Evolutionary conservation across 2,888 invertebrate genomes (phyloP), one percentile per base, ranked within the genome.

Genomic region (Acleris sparsana): DNA sequence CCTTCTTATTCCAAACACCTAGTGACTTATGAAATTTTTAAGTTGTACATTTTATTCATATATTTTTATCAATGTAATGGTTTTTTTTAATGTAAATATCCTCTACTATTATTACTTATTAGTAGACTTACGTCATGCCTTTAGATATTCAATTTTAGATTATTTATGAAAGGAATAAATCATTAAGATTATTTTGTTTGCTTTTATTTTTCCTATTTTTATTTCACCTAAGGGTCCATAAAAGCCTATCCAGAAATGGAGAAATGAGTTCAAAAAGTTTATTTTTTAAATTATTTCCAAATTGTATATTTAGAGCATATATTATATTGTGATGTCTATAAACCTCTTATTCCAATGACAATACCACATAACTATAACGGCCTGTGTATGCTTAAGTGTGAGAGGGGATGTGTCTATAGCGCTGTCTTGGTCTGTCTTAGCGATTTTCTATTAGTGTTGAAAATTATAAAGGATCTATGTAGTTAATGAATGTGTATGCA

Each of bases 161-260:
- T 91, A 92, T 90, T 91, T 91, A 91, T 90, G 83, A 86, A 86
- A 82, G 73, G 73, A 89, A 88, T 89, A 89, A 91, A 89, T 87
- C 84, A 82, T 84, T 84, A 82, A 80, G 79, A 85, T 85, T 84
- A 82, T 80, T 80, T 82, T 77, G 39, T 82, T 83, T 82, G 60
- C 64, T 84, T 80, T 80, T 78, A 79, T 72, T 76, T 70, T 80
- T 72, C 67, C 72, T 71, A 71, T 74, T 76, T 69, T 71, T 67
- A 69, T 70, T 79, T 80, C 66, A 80, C 76, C 78, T 74, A 70
- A 74, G 85, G 85, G 85, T 85, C 85, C 84, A 86, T 69, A 67
- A 63, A 63, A 80, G 82, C 80, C 79, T 83, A 72, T 66, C 67
- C 70, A 72, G 72, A 74, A 70, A 66, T 61, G 56, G 56, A 52